phyloP scores from a whole-genome alignment of 2,888 invertebrate genomes.

The Cynaeus angustus region DNA sequence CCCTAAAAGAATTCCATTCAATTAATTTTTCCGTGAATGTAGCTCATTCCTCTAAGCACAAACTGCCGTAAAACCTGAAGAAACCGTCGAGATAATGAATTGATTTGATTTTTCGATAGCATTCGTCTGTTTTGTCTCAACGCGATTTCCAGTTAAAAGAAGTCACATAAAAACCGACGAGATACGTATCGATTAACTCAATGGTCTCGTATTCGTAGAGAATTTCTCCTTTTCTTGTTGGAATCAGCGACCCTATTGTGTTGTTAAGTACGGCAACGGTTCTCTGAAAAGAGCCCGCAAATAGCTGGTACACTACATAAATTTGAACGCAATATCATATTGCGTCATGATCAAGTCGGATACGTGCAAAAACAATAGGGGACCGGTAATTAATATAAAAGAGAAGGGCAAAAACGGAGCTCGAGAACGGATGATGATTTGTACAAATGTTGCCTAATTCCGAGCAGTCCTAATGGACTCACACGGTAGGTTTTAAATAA shows the following conservation, averaged over 20 bases:
- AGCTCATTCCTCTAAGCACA: slow-evolving; percentile 8
- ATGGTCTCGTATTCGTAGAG: slow-evolving; percentile 20
- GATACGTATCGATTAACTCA: slow-evolving; percentile 43
- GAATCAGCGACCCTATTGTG: slow-evolving; percentile 20
- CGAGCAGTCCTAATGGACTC: slow-evolving; percentile 41
- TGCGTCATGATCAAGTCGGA: slow-evolving; percentile 39
- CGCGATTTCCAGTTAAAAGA: slow-evolving; percentile 13
- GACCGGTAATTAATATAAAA: slow-evolving; percentile 46
- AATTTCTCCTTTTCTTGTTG: slow-evolving; percentile 30
- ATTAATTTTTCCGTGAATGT: slow-evolving; percentile 30
- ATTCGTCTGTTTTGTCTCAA: slow-evolving; percentile 43
- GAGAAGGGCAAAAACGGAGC: slow-evolving; percentile 36
- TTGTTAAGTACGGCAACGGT: slow-evolving; percentile 15
- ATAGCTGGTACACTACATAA: slow-evolving; percentile 33
- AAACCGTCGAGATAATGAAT: slow-evolving; percentile 47
- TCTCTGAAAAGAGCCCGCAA: slow-evolving; percentile 28
- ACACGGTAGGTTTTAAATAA: slow-evolving; percentile 38
- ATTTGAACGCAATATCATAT: slow-evolving; percentile 36
- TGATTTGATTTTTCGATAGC: slow-evolving; percentile 47
- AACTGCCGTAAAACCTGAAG: slow-evolving; percentile 16
- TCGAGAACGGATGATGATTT: slow-evolving; percentile 37
- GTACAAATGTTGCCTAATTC: slow-evolving; percentile 45
- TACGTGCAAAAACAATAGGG: slow-evolving; percentile 44
- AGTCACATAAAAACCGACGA: slow-evolving; percentile 33
- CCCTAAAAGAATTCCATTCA: slow-evolving; percentile 8